Evolutionary conservation across 2,888 invertebrate genomes (phyloP).

Genomic region (Thymelicus acteon): DNA sequence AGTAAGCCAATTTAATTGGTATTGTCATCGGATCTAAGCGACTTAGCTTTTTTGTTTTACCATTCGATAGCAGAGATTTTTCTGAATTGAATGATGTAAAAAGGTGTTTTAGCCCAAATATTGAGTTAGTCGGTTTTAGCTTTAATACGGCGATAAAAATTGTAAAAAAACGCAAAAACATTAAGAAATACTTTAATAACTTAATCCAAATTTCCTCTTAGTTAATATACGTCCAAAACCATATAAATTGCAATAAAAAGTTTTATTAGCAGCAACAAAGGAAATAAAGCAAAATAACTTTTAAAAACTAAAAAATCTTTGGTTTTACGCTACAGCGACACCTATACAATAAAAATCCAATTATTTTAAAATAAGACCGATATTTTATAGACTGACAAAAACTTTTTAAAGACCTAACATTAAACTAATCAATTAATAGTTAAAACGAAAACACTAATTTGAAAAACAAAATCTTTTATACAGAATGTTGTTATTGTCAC

Average conservation of each 20-base stretch:
- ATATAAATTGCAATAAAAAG: constrained; percentile 17
- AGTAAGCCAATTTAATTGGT: no score
- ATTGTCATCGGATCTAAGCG: no score
- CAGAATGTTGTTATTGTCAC: background rate
- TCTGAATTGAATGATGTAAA: no score
- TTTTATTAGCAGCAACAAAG: constrained; percentile 6
- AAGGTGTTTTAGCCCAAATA: no score
- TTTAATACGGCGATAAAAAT: no score
- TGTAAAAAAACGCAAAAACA: background rate
- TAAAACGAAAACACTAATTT: background rate
- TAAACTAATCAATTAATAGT: background rate
- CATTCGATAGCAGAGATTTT: no score
- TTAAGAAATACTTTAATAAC: background rate
- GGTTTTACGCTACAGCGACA: constrained; percentile 37
- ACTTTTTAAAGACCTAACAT: no score
- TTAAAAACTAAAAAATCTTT: constrained; percentile 38
- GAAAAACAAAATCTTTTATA: background rate
- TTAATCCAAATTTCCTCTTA: background rate
- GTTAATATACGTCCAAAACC: background rate
- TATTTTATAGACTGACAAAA: no score
- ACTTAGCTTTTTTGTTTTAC: no score
- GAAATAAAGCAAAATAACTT: background rate
- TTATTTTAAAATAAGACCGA: background rate
- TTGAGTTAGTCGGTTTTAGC: no score
- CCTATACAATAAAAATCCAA: background rate